A percentile compares a stretch with the other conserved stretches of the same genome.
Conservation (phyloP, 64 coral and sea anemone genomes). For the Pocillopora verrucosa region DNA sequence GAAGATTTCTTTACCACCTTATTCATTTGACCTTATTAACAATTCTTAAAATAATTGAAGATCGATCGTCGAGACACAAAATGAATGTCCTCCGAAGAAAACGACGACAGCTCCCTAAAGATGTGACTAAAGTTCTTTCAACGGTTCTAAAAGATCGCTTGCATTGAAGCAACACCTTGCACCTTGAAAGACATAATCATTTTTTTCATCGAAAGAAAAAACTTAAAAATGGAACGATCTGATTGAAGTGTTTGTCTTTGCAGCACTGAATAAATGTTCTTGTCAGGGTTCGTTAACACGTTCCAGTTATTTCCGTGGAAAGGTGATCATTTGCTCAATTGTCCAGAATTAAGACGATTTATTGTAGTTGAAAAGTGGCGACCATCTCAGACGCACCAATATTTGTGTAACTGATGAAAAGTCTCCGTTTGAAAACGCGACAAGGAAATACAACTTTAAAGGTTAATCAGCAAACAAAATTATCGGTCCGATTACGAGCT, state of each 20-base stretch:
- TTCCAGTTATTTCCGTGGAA: not conserved
- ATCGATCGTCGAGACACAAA: not conserved
- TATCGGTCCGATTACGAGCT: too few relatives aligned
- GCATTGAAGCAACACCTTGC: not conserved
- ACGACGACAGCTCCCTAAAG: not conserved
- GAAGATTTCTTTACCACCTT: conserved; percentile 5
- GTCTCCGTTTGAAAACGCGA: too few relatives aligned
- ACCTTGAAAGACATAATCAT: not conserved
- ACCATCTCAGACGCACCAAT: not conserved
- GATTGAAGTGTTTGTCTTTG: not conserved
- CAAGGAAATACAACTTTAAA: too few relatives aligned
- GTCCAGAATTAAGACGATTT: not conserved
- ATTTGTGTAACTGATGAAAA: not conserved
- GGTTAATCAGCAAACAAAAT: too few relatives aligned
- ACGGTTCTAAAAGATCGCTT: not conserved
- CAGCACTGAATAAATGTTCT: not conserved
- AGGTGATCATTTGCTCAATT: conserved; percentile 5
- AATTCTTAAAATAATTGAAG: not conserved
- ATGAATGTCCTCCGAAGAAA: not conserved
- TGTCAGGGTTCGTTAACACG: conserved; percentile 14
- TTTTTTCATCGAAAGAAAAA: not conserved
- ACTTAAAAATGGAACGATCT: not conserved
- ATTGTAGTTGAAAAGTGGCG: conserved; percentile 1
- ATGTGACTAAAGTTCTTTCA: not conserved
- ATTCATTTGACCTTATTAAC: not conserved